Evolutionary conservation across 2,888 invertebrate genomes (phyloP).

Genomic region (Drosophila koepferae): DNA sequence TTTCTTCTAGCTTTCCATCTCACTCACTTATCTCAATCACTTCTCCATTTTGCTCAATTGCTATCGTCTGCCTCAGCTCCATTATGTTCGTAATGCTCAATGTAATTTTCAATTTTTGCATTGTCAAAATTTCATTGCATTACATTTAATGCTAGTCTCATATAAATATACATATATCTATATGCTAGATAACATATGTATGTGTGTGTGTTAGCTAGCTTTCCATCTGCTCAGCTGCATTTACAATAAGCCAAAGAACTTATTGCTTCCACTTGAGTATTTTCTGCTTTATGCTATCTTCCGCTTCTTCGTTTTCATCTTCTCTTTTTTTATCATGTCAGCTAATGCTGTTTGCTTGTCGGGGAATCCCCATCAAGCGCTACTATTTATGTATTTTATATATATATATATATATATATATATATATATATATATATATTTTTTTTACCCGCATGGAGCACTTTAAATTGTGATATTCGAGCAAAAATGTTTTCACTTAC

Average conservation of each 20-base stretch:
- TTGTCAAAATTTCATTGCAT: background rate
- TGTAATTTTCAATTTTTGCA: background rate
- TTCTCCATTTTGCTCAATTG: background rate
- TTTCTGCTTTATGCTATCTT: constrained; percentile 21
- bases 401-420: background rate
- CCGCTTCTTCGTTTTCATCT: background rate
- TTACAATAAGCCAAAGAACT: constrained; percentile 26
- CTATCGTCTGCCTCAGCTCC: background rate
- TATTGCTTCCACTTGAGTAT: constrained; percentile 35
- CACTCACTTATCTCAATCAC: background rate
- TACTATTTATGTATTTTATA: background rate
- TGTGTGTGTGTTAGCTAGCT: background rate
- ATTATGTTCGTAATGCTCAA: background rate
- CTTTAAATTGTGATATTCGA: constrained; percentile 24
- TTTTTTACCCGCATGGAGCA: constrained; percentile 9
- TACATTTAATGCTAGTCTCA: background rate
- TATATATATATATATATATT: background rate
- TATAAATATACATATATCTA: background rate
- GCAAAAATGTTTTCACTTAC: constrained; percentile 29
- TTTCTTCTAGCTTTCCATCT: background rate
- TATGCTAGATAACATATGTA: background rate
- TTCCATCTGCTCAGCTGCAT: constrained; percentile 13
- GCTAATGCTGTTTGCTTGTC: constrained; percentile 55
- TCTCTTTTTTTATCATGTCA: constrained; percentile 24
- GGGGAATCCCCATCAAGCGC: constrained; percentile 27